These are phyloP conservation scores for Pocota personata DNA, from an alignment of 2,888 invertebrate genomes.

Conservation along the genomic window DNA sequence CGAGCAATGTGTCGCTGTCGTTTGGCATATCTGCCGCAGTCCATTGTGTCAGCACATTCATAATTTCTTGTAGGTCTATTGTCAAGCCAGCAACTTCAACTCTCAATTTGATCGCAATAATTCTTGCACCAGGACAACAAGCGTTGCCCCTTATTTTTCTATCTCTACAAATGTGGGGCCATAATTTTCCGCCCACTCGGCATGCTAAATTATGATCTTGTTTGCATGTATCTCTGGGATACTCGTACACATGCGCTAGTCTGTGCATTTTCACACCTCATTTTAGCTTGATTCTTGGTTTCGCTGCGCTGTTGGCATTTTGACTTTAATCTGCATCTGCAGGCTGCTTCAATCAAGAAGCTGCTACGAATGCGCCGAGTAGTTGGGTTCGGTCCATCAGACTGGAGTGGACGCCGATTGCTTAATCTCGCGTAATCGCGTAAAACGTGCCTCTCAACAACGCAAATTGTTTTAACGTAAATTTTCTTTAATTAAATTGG, in stretches of 20 bases:
- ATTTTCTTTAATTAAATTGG: conserved; percentile 72
- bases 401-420: conserved; percentile 21
- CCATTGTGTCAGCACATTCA: conserved; percentile 63
- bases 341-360: conserved; percentile 23
- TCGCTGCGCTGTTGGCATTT: conserved; percentile 35
- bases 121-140: conserved; percentile 31
- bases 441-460: conserved; percentile 49
- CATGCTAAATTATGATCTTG: conserved; percentile 68
- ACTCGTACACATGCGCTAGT: conserved; percentile 2
- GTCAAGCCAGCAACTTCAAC: conserved; percentile 29
- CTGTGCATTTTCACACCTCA: conserved; percentile 63
- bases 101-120: conserved; percentile 13
- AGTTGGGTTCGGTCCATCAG: conserved; percentile 11
- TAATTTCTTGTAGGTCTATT: conserved; percentile 36
- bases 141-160: conserved; percentile 18
- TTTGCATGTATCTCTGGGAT: conserved; percentile 49
- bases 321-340: conserved; percentile 8
- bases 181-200: conserved; percentile 69
- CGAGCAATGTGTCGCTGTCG: conserved; percentile 44
- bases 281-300: conserved; percentile 21
- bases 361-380: neutral
- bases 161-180: conserved; percentile 44
- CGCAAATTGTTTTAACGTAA: conserved; percentile 66
- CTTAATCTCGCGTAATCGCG: conserved; percentile 44
- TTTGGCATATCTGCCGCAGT: conserved; percentile 42